Evolutionary conservation across 1,140 invertebrate genomes (phyloP), one percentile per base, ranked within the genome.

Genomic region (Pseudobourletiella spinata): DNA sequence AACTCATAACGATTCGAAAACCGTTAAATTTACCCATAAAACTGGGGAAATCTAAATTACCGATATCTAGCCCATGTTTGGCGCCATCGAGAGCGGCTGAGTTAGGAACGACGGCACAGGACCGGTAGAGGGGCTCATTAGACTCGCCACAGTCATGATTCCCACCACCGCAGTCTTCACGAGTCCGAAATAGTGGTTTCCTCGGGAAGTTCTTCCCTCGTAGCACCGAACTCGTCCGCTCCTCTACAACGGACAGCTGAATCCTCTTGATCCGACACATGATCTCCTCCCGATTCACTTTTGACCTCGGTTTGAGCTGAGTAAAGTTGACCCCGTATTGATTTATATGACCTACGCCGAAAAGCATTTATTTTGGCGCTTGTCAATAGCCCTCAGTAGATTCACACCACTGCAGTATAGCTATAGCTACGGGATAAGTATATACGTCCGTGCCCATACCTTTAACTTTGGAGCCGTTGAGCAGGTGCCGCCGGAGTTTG

Each of bases 41-140:
- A n/a, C n/a, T n/a, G n/a, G n/a, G n/a, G 22, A 26, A 54, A 54
- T 28, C 39, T 43, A 20, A 46, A 39, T 63, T 50, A 66, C 67
- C 67, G 48, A 69, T 69, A 35, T 69, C 68, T 51, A 69, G 42
- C 16, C 68, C 68, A 58, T 69, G 68, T 43, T 63, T 64, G 28
- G 62, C 59, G 22, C 63, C 59, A 63, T 66, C 64, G 16, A 69
- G 56, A 39, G 68, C 68, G 25, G 68, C 68, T 18, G 68, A 69
- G 55, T 69, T 69, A 39, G 68, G 64, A 28, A 69, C 57, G 22
- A 69, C 68, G 57, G 68, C 68, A 63, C 68, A 69, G 2, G 68
- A 64, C 28, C 63, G 54, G 66, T 66, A 69, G 8, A 64, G 30
- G 24, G 68, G 64, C n/a, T 58, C 52, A 42, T 26, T 42, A 20